phyloP scores from a whole-genome alignment of 1,140 invertebrate species.

The Anastatus disparis region DNA sequence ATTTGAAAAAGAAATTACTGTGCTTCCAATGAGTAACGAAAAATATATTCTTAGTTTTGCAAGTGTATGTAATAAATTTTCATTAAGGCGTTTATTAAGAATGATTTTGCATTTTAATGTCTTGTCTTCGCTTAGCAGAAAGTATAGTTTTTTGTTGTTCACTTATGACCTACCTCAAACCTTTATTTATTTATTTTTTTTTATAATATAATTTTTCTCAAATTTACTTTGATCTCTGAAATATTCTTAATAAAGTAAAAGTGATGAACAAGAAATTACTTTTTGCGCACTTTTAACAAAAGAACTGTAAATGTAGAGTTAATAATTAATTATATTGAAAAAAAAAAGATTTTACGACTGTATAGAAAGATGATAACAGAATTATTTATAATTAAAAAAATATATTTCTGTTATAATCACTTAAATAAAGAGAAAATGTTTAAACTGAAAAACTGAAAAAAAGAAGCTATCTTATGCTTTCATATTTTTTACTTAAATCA shows the following conservation, averaged over 20 bases:
- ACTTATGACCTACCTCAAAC: not conserved
- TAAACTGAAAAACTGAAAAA: not conserved
- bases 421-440: constrained; percentile 8
- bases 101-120: constrained; percentile 15
- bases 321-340: too few relatives aligned
- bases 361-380: too few relatives aligned
- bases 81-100: not conserved
- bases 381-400: constrained; percentile 1
- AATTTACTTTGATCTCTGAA: constrained; percentile 2
- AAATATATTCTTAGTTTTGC: not conserved
- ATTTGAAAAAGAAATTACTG: not conserved
- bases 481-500: too few relatives aligned
- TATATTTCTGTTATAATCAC: not conserved
- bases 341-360: too few relatives aligned
- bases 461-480: too few relatives aligned
- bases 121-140: not conserved
- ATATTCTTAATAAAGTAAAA: not conserved
- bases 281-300: constrained; percentile 6
- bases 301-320: not conserved
- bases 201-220: not conserved
- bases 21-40: constrained; percentile 18
- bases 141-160: not conserved
- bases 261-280: constrained; percentile 3
- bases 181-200: constrained; percentile 2
- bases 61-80: not conserved